Percentiles rank a stretch among this genome's conserved stretches.
phyloP scores from a whole-genome alignment of 2,888 invertebrate species.

The Uloborus plumipes region DNA sequence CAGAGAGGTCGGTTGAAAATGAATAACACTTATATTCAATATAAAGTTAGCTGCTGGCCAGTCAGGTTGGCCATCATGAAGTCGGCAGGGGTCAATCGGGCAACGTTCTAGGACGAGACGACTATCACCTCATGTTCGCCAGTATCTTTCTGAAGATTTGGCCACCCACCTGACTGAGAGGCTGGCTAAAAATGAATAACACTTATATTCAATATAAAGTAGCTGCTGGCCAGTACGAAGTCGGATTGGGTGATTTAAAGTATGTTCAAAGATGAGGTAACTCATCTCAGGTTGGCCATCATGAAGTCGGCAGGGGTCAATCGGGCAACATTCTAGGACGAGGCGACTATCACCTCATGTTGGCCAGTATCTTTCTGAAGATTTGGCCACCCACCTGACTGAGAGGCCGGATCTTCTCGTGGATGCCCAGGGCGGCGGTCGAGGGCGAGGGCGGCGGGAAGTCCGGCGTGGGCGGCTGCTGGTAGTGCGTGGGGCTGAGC shows the following conservation, averaged over 20 bases:
- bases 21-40: no score
- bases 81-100: background rate
- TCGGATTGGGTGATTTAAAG: no score
- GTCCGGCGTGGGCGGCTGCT: conserved; percentile 93
- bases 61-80: no score
- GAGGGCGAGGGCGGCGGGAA: conserved; percentile 92
- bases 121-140: conserved; percentile 33
- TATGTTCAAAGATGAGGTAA: no score
- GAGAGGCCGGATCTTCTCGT: conserved; percentile 88
- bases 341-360: conserved; percentile 19
- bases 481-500: conserved; percentile 88
- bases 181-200: no score
- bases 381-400: conserved; percentile 79
- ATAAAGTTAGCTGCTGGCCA: no score
- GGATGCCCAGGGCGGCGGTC: conserved; percentile 89
- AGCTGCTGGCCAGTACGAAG: no score
- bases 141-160: conserved; percentile 45
- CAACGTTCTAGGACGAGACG: background rate
- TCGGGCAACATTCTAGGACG: no score
- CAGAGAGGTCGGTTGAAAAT: conserved; percentile 87
- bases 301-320: background rate
- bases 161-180: conserved; percentile 83
- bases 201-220: no score
- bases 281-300: no score
- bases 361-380: conserved; percentile 45